Base-by-base conservation (phyloP, 1,140 invertebrate genomes). In the Scaptodrosophila lebanonensis region DNA sequence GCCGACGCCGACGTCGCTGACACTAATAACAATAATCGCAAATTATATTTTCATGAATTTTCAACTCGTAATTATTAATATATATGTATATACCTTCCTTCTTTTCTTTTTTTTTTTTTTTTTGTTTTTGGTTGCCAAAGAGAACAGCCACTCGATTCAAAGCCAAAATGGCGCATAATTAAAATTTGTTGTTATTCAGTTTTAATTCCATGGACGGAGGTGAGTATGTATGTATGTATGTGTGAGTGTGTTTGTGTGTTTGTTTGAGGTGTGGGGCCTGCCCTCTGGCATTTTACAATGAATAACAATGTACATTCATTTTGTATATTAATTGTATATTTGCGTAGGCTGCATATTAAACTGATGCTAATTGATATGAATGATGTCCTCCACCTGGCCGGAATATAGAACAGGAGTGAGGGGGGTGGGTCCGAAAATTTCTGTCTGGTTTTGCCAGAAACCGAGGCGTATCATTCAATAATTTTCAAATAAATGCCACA, bases 41-140 rank as follows among this genome's bases (percentile, higher is more conserved):
- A 82, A 82, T 82, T 82, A 70, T 82, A 82, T 82, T 82, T 82
- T 66, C 75, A 82, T 79, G 69, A 82, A 82, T 75, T 82, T 82
- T 62, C 75, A 83, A 76, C 75, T 82, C 69, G 54, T 70, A 83
- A 82, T 82, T 82, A 82, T 66, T 75, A 75, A 79, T 73, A 82
- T 68, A 3, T 13, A 33, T 3, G 32, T 33, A 29, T 29, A 6
- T 29, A 13, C 22, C 8, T 25, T 71, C 54, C 65, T 50, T 64
- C 53, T 60, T 52, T 40, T 59, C 53, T 30, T 63, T 40, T 54
- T 27, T 6, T 6, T 33, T 33, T n/a, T 33, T 33, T 33, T 33
- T 4, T 33, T 33, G 32, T 33, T 33, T 33, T 2, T 3, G 5
- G 3, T 33, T 33, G 3, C 12, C 12, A 25, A 25, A 25, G 32